phyloP scores from a whole-genome alignment of 2,113 vertebrate genomes.

The Solea solea region DNA sequence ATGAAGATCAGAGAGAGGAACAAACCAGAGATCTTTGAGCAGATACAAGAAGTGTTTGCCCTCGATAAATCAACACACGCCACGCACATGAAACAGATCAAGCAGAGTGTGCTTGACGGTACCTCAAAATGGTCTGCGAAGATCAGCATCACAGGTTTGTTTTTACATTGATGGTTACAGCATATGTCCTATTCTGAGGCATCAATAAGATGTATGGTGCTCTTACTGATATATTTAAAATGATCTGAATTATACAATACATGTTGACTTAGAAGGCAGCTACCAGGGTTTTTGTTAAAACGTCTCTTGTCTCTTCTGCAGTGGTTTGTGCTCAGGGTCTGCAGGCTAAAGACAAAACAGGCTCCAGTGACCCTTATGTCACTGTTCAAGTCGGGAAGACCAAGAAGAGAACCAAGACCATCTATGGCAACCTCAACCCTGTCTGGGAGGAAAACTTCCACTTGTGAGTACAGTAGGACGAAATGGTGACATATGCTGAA shows the following conservation, averaged over 20 bases:
- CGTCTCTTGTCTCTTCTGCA: constrained; percentile 54
- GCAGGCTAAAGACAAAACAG: constrained; percentile 98
- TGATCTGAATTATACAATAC: neutral
- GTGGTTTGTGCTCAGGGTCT: constrained; percentile 96
- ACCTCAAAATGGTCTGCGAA: constrained; percentile 99
- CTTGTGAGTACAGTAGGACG: constrained; percentile 86
- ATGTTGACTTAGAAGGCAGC: neutral
- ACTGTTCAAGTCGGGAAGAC: constrained; percentile 98
- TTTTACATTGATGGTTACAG: neutral
- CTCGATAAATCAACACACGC: constrained; percentile 88
- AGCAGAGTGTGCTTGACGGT: constrained; percentile 96
- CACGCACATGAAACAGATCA: constrained; percentile 96
- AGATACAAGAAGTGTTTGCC: constrained; percentile 95
- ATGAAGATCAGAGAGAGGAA: constrained; percentile 99
- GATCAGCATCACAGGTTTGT: constrained; percentile 95
- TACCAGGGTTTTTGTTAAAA: constrained; percentile 4
- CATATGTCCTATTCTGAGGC: neutral
- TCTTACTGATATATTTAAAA: too few relatives aligned
- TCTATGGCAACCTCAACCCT: constrained; percentile 97
- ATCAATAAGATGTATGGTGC: neutral
- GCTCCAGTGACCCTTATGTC: constrained; percentile 97
- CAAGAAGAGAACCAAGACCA: constrained; percentile 98
- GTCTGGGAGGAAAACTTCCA: constrained; percentile 99
- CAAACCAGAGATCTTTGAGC: constrained; percentile 97
- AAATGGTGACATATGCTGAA: neutral